These are phyloP conservation scores for Drymodes brunneopygia DNA, from an alignment of 2,113 vertebrate species.

Conservation along the genomic window DNA sequence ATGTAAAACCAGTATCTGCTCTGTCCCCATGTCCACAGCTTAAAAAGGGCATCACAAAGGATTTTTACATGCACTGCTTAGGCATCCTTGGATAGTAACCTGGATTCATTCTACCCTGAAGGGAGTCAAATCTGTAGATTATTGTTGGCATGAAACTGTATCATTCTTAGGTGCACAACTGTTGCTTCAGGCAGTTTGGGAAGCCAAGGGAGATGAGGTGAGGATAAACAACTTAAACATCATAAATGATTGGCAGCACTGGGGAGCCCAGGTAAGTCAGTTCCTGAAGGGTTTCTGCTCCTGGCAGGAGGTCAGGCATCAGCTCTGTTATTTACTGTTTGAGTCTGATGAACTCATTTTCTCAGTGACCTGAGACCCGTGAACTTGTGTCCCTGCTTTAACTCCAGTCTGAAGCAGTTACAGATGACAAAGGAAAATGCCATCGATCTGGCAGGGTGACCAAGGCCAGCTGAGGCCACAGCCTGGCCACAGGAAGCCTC, in stretches of 20 bases:
- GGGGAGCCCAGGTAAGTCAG: background rate
- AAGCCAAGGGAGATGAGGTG: background rate
- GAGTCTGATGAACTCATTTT: background rate
- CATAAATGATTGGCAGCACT: background rate
- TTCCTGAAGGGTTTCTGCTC: background rate
- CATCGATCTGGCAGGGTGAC: background rate
- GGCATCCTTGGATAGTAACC: background rate
- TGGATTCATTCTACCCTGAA: background rate
- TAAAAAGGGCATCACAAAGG: background rate
- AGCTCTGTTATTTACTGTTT: background rate
- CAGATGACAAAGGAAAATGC: background rate
- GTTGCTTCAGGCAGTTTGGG: background rate
- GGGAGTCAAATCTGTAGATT: background rate
- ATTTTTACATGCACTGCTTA: background rate
- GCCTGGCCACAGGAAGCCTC: background rate
- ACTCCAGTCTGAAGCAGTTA: background rate
- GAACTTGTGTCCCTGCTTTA: background rate
- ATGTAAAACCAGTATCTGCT: background rate
- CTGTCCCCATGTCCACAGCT: background rate
- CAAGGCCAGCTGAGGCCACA: background rate
- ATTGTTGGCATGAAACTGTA: background rate
- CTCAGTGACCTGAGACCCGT: background rate
- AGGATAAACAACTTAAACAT: background rate
- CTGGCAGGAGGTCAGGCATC: background rate
- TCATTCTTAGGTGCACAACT: background rate